Evolutionary conservation across 2,113 vertebrate species (phyloP).

Genomic region (Glaucidium brasilianum): DNA sequence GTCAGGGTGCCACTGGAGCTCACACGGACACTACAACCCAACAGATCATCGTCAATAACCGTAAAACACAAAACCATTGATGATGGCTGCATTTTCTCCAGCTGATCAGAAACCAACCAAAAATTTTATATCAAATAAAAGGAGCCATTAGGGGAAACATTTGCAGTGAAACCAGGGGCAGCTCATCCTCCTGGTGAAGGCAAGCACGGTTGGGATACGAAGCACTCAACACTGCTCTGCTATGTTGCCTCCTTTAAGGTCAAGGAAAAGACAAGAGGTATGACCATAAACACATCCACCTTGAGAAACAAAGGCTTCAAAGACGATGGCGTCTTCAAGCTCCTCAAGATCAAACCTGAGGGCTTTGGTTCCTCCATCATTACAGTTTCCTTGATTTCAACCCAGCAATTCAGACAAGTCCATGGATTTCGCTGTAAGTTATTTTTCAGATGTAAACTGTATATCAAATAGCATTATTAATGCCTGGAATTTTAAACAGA

Average conservation of each 20-base stretch:
- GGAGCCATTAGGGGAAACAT: neutral
- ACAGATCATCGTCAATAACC: rapidly evolving
- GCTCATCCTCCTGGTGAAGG: neutral
- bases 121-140: neutral
- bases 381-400: neutral
- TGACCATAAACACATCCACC: neutral
- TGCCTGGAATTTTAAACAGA: neutral
- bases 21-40: rapidly evolving
- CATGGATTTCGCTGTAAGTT: neutral
- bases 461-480: neutral
- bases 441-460: neutral
- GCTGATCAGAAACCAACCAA: neutral
- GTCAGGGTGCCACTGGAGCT: neutral
- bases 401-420: neutral
- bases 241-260: neutral
- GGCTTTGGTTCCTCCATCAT: neutral
- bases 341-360: neutral
- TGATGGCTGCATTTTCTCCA: neutral
- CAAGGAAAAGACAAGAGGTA: neutral
- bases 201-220: rapidly evolving
- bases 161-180: neutral
- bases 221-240: too few species aligned
- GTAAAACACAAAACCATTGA: neutral
- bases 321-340: neutral
- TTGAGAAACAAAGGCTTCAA: neutral